Base-by-base conservation (phyloP, 2,113 vertebrate species). In the Condylura cristata region DNA sequence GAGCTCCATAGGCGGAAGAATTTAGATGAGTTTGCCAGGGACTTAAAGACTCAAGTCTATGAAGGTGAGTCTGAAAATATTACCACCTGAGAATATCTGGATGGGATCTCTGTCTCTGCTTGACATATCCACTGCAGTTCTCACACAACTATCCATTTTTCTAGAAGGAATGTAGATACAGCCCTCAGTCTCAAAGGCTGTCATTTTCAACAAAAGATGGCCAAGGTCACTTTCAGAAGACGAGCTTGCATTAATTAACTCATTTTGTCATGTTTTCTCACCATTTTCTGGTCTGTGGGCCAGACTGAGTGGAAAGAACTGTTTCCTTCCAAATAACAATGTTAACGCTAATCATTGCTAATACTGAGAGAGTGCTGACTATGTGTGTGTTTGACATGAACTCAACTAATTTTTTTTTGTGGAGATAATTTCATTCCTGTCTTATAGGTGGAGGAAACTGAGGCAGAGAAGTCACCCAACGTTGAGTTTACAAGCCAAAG, bases 171-270 rank as follows among this genome's bases (percentile, higher is more conserved):
- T 68, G 65, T 44, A 74, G 12, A 39, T 86, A 74, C 44, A 18
- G 37, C 44, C 58, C 85, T 91, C 32, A 32, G 56, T 37, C 76
- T 88, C 71, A 24, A 32, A 28, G 1, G 51, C 18, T 86, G 90
- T 88, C 41, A 44, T 81, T 95, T 96, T 92, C 81, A 95, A 85
- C 78, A 83, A 76, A 94, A 92, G 94, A 92, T 71, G 60, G 80
- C 72, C 91, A 94, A 94, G 78, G 94, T 60, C 83, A 48, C 66
- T 93, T 75, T 22, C 11, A 37, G 96, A 82, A 46, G 30, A 86
- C 48, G n/a, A 22, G 24, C 30, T 1, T 28, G 20, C 12, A 48
- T 3, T 22, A 34, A 44, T 51, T 2, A 30, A 34, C 0, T 51
- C 72, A 28, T 14, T 41, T 68, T 34, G 71, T 28, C 46, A 3